A percentile compares a stretch with the other conserved stretches of the same genome.
These are phyloP conservation scores for Gerris buenoi DNA, from an alignment of 1,140 invertebrate species.

Conservation along the genomic window DNA sequence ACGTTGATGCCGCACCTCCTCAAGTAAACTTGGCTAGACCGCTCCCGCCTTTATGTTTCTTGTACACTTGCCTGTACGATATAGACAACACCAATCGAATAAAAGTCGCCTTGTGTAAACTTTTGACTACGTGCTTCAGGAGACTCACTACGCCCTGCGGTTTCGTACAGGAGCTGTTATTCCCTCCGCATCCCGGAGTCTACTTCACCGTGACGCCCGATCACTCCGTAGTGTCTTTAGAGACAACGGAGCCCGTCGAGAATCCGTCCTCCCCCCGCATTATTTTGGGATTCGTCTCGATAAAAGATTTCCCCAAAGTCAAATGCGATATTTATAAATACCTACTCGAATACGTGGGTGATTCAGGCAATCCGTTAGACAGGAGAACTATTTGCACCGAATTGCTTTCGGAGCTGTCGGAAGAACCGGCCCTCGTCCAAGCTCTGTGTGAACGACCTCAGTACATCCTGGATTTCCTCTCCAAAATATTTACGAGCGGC, in stretches of 20 bases:
- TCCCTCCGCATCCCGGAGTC: not conserved
- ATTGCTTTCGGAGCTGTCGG: conserved; percentile 9
- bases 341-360: conserved; percentile 3
- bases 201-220: too few species aligned
- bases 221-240: too few species aligned
- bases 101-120: not conserved
- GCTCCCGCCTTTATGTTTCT: not conserved
- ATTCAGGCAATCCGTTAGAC: conserved; percentile 7
- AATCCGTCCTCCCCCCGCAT: too few species aligned
- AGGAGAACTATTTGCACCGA: conserved; percentile 9
- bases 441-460: conserved; percentile 6
- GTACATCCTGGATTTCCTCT: conserved; percentile 8
- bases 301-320: conserved; percentile 7
- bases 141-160: not conserved
- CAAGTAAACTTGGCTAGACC: not conserved
- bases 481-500: conserved; percentile 8
- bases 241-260: too few species aligned
- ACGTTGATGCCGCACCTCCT: not conserved
- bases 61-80: not conserved
- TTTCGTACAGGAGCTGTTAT: not conserved
- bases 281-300: too few species aligned
- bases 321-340: conserved; percentile 9
- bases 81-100: not conserved
- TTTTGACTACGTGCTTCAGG: not conserved
- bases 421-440: conserved; percentile 7